A percentile compares a stretch with the other conserved stretches of the same genome.
These are phyloP conservation scores for Myotis yumanensis DNA, from an alignment of 2,113 vertebrate species.

Conservation along the genomic window DNA sequence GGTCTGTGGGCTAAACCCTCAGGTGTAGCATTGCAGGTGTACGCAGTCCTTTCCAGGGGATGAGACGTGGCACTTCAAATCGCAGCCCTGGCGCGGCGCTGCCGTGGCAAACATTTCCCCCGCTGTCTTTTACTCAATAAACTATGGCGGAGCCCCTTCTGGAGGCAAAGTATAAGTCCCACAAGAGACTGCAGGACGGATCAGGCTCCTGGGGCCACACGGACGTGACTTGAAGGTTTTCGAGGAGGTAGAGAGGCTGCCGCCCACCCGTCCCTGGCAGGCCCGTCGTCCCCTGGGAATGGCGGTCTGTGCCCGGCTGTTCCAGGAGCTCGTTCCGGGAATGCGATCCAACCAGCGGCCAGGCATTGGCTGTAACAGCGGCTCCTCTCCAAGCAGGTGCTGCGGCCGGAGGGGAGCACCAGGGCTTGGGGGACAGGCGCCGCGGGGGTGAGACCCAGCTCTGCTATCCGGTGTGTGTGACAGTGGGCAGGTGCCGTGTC, in stretches of 20 bases:
- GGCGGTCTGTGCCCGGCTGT: not conserved
- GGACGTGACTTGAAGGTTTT: not conserved
- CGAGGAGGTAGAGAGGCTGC: not conserved
- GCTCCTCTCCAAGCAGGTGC: not conserved
- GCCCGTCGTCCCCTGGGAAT: not conserved
- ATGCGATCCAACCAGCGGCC: not conserved
- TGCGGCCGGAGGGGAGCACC: not conserved
- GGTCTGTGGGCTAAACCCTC: not conserved
- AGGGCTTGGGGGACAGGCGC: not conserved
- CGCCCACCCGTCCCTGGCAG: not conserved
- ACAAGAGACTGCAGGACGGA: not conserved
- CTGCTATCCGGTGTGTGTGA: not conserved
- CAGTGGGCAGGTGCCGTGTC: not conserved
- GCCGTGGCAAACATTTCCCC: not conserved
- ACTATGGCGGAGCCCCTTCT: not conserved
- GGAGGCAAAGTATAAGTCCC: not conserved
- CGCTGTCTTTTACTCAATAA: not conserved
- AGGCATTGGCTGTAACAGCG: not conserved
- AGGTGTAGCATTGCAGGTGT: not conserved
- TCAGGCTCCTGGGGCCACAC: not conserved
- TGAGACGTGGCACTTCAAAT: not conserved
- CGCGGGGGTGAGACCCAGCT: not conserved
- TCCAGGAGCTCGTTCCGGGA: not conserved
- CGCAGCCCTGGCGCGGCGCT: not conserved
- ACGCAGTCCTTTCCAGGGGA: not conserved